phyloP scores from a whole-genome alignment of 2,797 vertebrate genomes.

The Molossus molossus region DNA sequence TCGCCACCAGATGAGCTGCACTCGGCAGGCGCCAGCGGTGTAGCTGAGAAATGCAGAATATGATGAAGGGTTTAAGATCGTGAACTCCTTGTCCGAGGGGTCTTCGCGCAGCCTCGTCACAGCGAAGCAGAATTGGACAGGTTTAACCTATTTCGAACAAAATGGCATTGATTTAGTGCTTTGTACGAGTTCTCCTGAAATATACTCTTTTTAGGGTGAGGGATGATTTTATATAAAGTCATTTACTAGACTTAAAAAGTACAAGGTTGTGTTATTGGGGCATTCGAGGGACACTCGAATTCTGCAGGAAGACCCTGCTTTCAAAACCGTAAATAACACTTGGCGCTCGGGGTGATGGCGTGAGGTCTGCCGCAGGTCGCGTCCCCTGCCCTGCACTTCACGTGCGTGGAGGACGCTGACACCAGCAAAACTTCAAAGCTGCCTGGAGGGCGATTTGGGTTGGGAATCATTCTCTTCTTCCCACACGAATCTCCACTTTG shows the following conservation, averaged over 20 bases:
- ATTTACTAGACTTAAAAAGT: neutral
- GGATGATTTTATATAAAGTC: neutral
- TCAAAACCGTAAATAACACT: conserved; percentile 14
- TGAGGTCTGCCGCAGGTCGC: fast-evolving
- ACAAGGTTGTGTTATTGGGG: neutral
- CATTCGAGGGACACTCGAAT: neutral
- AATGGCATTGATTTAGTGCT: neutral
- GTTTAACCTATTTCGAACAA: conserved; percentile 3
- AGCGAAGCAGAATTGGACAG: neutral
- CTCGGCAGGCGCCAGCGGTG: fast-evolving
- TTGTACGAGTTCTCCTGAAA: neutral
- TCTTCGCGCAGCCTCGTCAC: neutral
- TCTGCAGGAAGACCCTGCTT: neutral
- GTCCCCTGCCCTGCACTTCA: neutral
- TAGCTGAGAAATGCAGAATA: neutral
- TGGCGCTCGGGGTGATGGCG: neutral
- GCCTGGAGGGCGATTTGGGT: conserved; percentile 65
- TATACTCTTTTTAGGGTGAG: neutral
- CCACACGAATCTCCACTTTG: conserved; percentile 70
- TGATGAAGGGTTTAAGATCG: neutral
- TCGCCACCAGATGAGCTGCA: neutral
- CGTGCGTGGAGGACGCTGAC: neutral
- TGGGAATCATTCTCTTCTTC: conserved; percentile 74
- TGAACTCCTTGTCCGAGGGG: neutral
- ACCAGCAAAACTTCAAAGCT: conserved; percentile 23